A percentile compares a stretch with the other conserved stretches of the same genome.
Conservation (phyloP, 2,888 invertebrate genomes). For the Diabrotica balteata region DNA sequence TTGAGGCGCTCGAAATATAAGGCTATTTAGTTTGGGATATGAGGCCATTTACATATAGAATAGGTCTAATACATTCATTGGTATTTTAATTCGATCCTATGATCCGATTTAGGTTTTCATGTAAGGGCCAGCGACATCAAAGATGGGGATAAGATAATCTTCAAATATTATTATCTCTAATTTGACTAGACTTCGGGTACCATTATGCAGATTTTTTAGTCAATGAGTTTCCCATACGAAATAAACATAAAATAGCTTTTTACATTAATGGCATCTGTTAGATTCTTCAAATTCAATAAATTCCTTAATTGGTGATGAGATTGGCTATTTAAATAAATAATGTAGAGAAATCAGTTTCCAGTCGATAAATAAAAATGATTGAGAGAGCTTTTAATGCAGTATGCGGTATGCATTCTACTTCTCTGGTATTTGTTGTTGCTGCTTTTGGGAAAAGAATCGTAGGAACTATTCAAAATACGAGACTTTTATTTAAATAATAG, state of each 20-base stretch:
- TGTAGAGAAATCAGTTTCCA: too few species aligned
- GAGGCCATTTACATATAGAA: conserved; percentile 30
- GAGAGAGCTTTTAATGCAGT: too few species aligned
- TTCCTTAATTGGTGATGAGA: too few species aligned
- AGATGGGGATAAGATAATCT: conserved; percentile 10
- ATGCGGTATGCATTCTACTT: too few species aligned
- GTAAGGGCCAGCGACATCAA: conserved; percentile 3
- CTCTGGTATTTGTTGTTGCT: too few species aligned
- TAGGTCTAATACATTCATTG: conserved; percentile 24
- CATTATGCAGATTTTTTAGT: background rate
- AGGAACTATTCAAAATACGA: too few species aligned
- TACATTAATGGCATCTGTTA: background rate
- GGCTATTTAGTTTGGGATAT: conserved; percentile 23
- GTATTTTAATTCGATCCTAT: conserved; percentile 22
- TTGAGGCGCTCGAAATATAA: conserved; percentile 15
- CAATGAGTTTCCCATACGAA: background rate
- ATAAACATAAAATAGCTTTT: conserved; percentile 8
- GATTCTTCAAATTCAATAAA: too few species aligned
- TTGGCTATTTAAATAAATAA: too few species aligned
- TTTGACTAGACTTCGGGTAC: conserved; percentile 1
- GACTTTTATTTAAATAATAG: too few species aligned
- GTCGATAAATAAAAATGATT: too few species aligned
- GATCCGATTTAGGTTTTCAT: conserved; percentile 13
- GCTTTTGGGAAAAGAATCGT: too few species aligned
- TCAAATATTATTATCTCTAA: conserved; percentile 1